Evolutionary conservation across 1,140 invertebrate species (phyloP).

Genomic region (Eciton burchellii): DNA sequence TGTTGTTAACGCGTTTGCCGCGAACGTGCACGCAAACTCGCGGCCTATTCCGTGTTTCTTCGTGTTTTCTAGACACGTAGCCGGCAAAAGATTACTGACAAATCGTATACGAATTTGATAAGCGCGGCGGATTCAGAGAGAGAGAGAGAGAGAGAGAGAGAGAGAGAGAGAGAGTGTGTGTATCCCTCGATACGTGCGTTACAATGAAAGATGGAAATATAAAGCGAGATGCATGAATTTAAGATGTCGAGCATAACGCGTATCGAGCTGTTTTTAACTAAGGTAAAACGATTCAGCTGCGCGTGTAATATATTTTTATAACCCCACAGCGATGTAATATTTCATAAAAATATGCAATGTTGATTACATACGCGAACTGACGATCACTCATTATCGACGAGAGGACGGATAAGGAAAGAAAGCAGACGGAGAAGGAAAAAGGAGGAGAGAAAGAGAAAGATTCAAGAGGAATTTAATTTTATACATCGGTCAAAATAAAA

Average conservation of each 20-base stretch:
- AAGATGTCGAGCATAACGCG: conserved; percentile 8
- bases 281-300: neutral
- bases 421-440: too few relatives aligned
- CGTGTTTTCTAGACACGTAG: conserved; percentile 2
- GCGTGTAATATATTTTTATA: conserved; percentile 59
- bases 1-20: conserved; percentile 34
- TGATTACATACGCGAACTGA: conserved; percentile 19
- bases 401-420: neutral
- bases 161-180: too few relatives aligned
- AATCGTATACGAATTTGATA: conserved; percentile 18
- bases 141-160: too few relatives aligned
- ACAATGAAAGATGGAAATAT: neutral
- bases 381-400: neutral
- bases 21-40: conserved; percentile 7
- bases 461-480: too few relatives aligned
- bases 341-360: neutral
- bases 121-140: neutral
- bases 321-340: neutral
- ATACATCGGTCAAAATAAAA: neutral
- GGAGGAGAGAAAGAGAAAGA: too few relatives aligned
- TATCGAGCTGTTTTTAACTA: conserved; percentile 29
- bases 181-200: neutral
- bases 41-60: conserved; percentile 35
- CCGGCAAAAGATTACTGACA: neutral
- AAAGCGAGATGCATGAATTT: neutral